These are phyloP conservation scores for Rhopalosiphum nymphaeae DNA, from an alignment of 2,888 invertebrate species.

Conservation along the genomic window DNA sequence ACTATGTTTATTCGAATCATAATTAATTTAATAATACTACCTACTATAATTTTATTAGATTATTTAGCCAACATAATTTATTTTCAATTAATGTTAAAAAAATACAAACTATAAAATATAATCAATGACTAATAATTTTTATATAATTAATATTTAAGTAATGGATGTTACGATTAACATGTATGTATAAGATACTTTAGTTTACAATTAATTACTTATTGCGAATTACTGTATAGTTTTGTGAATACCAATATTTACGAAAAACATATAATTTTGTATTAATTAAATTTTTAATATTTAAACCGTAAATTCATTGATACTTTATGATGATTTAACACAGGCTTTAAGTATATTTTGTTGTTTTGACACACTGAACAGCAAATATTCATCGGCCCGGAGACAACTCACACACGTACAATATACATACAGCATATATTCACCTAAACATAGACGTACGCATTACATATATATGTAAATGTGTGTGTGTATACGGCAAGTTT, in stretches of 20 bases:
- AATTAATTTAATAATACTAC: neutral
- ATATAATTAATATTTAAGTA: neutral
- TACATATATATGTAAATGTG: neutral
- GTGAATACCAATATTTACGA: neutral
- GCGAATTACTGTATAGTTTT: neutral
- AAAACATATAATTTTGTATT: neutral
- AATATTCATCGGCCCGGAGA: neutral
- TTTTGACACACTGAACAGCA: slow-evolving; percentile 44
- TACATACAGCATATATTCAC: neutral
- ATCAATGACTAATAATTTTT: neutral
- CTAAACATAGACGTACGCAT: neutral
- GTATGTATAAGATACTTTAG: neutral
- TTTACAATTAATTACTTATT: neutral
- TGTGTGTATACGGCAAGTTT: slow-evolving; percentile 9
- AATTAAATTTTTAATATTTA: neutral
- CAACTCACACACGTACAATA: neutral
- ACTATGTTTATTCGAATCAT: neutral
- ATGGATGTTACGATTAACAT: neutral
- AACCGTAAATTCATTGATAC: neutral
- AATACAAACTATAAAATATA: neutral
- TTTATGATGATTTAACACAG: neutral
- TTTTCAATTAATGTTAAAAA: neutral
- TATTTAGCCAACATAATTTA: neutral
- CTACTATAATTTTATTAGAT: too few species aligned
- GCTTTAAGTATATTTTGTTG: neutral